phyloP scores from a whole-genome alignment of 2,113 vertebrate genomes.

The Proteles cristata region DNA sequence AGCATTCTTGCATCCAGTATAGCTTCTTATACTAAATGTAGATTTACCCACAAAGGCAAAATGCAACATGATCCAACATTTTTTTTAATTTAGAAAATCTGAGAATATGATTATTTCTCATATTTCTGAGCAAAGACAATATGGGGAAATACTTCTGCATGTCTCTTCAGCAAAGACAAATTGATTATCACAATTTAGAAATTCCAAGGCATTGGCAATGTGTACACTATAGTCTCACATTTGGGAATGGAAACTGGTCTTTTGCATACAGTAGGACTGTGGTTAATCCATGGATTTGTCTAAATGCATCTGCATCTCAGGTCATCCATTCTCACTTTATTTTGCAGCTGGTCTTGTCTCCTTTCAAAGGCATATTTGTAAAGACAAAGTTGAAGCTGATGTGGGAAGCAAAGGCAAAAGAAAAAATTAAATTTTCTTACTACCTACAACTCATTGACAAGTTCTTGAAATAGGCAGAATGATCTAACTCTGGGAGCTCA shows the following conservation, averaged over 20 bases:
- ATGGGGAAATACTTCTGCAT: not conserved
- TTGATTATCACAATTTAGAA: not conserved
- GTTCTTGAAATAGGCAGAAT: no score
- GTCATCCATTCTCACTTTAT: not conserved
- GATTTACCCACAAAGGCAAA: not conserved
- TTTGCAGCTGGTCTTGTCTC: not conserved
- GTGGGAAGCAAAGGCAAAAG: no score
- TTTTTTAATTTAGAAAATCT: not conserved
- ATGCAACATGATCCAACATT: not conserved
- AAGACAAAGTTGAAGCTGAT: not conserved
- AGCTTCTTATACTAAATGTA: constrained; percentile 34
- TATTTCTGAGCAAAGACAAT: not conserved
- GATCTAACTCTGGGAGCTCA: no score
- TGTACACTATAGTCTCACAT: not conserved
- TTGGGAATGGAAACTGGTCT: not conserved
- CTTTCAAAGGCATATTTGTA: not conserved
- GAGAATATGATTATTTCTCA: not conserved
- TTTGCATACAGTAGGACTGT: not conserved
- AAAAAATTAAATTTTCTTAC: no score
- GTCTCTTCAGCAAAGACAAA: not conserved
- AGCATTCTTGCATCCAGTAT: not conserved
- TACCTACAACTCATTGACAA: no score
- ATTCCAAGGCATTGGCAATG: not conserved
- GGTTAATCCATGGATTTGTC: not conserved
- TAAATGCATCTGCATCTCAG: not conserved